Conservation (phyloP, 53 echinoderm and acorn worm genomes). For the Astropecten irregularis region DNA sequence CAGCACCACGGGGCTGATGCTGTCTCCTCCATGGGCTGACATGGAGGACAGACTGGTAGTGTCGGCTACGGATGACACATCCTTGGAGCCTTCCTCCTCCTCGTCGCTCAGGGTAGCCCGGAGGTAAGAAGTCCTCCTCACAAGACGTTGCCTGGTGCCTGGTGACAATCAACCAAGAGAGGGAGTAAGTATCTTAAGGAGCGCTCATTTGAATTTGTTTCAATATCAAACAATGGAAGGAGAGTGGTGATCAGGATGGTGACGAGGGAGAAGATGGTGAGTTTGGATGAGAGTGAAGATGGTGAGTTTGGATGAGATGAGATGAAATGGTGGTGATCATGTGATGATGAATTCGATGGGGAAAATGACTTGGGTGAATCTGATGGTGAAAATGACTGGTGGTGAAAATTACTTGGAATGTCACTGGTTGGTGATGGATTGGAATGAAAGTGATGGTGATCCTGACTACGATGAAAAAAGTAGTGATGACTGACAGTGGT, state of each 20-base stretch:
- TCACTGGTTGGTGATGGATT: neutral
- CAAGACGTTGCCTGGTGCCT: constrained; percentile 67
- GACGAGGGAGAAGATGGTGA: neutral
- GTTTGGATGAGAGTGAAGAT: too few species aligned
- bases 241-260: neutral
- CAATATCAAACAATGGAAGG: too few species aligned
- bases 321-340: too few species aligned
- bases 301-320: too few species aligned
- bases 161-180: neutral
- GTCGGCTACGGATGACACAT: constrained; percentile 41
- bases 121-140: constrained; percentile 87
- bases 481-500: neutral
- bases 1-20: constrained; percentile 34
- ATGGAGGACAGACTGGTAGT: constrained; percentile 44
- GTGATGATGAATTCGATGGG: too few species aligned
- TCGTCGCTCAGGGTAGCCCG: constrained; percentile 77
- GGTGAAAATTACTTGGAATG: neutral
- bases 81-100: constrained; percentile 50
- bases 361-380: too few species aligned
- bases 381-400: neutral
- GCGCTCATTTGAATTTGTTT: too few species aligned
- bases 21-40: constrained; percentile 46
- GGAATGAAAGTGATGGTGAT: constrained; percentile 10
- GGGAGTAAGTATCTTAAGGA: neutral
- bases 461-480: neutral